Base-by-base conservation (phyloP, 1,140 invertebrate species). In the Heliconius nattereri region DNA sequence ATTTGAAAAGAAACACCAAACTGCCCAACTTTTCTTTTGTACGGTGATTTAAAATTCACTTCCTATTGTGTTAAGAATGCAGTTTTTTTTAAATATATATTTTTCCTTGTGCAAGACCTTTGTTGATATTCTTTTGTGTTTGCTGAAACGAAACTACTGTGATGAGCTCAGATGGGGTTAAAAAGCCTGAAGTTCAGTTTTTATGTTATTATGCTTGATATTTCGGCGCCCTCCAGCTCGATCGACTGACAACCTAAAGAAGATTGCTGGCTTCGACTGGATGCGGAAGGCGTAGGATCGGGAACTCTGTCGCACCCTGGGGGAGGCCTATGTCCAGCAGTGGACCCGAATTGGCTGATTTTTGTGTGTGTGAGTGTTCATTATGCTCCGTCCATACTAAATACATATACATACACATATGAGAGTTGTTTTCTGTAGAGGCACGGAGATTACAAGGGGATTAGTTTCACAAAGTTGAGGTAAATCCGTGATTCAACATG, bases 381-480 rank as follows among this genome's bases (percentile, higher is more conserved):
- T 35, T 35, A 35, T 35, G 7, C 32, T 35, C 7, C 32, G 3
- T 35, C 29, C 29, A 29, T 35, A 29, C 2, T 52, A 26, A 13
- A 23, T 9, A 66, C 5, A 66, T 2, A 11, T 70, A 70, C 11
- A 74, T 32, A 78, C 73, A 45, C 40, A 45, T 45, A 45, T 13
- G 71, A 66, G 37, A 60, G 23, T 49, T 26, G 35, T 78, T 78
- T 73, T 73, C 40, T 72, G 78, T 72, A 66, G 74, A 74, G 72
- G 77, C 71, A 74, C 52, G 54, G 37, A 40, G 78, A 71, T 70
- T 54, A 78, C 57, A 57, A 52, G 29, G 20, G 78, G 78, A 78
- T 78, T 78, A 78, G 72, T 78, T 78, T 37, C 72, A 75, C 72
- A 78, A 74, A 70, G 78, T 70, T 45, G 72, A 13, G 19, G 57